A percentile compares a stretch with the other conserved stretches of the same genome.
Evolutionary conservation across 2,113 vertebrate genomes (phyloP).

Genomic region (Haliaeetus leucogaster): DNA sequence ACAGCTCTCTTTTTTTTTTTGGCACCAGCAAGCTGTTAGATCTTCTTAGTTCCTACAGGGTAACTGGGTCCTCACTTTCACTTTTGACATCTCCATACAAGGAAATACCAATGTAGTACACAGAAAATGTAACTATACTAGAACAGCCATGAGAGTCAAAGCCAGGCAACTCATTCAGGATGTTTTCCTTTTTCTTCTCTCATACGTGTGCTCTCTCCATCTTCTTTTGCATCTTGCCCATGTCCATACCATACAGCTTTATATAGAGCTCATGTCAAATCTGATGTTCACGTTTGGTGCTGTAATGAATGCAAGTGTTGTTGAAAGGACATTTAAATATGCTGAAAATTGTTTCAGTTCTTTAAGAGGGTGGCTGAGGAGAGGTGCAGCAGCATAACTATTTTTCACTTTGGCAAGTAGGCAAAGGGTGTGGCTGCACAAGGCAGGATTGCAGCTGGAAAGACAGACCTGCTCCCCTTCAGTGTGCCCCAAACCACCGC

Average conservation of each 20-base stretch:
- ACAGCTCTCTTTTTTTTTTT: not conserved
- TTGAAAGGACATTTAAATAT: not conserved
- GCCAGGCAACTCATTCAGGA: not conserved
- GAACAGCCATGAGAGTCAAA: not conserved
- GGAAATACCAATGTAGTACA: not conserved
- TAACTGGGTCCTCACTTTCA: not conserved
- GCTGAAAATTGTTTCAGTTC: not conserved
- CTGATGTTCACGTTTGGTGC: not conserved
- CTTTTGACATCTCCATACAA: not conserved
- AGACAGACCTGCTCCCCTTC: not conserved
- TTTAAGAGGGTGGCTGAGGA: not conserved
- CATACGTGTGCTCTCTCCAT: rapidly evolving
- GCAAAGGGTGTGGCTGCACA: not conserved
- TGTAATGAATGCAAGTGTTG: not conserved
- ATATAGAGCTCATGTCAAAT: not conserved
- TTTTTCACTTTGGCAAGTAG: not conserved
- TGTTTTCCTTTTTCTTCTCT: not conserved
- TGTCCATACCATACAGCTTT: not conserved
- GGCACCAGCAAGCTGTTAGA: not conserved
- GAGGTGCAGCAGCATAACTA: not conserved
- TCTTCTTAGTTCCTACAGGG: not conserved
- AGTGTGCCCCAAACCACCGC: not conserved
- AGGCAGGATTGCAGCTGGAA: not conserved
- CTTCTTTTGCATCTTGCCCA: not conserved
- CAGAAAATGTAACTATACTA: not conserved